Evolutionary conservation across 64 coral and sea anemone genomes (phyloP), one percentile per base, ranked within the genome.

Genomic region (Astreopora myriophthalma): DNA sequence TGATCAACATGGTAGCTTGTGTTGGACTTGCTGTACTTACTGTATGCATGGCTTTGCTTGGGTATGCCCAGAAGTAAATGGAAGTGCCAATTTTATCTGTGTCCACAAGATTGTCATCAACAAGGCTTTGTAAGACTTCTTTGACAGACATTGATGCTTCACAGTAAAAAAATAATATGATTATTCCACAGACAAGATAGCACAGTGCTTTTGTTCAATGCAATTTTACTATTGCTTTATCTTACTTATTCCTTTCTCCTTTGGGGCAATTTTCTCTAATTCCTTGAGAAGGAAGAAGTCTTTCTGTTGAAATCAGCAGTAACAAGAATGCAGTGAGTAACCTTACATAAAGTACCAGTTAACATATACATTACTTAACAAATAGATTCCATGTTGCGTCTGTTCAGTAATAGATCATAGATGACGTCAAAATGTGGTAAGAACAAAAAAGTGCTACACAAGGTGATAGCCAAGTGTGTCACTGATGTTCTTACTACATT

Each of bases 191-290:
- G 7, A 34, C 51, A 40, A 70, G 13, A 73, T 85, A 37, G 29
- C 49, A 13, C 17, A 16, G 49, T 55, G 49, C 13, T 55, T 19
- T 3, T 2, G 16, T 68, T 30, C 23, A 64, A 10, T 64, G 0
- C 19, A 30, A 27, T 19, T 64, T 55, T 20, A 16, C 34, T 22
- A 27, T 23, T 3, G n/a, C 14, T 35, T 31, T 52, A 5, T 64
- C 96, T 93, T 93, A 99, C 97, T 99, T 77, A 99, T 99, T 89
- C 97, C 97, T 88, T 99, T 99, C 69, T 99, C 97, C 80, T 99
- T 99, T 19, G 97, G 94, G 34, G 97, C 97, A 57, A 96, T 99
- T 87, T 99, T 99, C 67, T 99, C 97, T 7, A 99, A 25, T 88
- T 99, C 97, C 65, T 95, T 99, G 7, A 99, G 94, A 34, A 95